Percentiles rank a stretch among this genome's conserved stretches.
Evolutionary conservation across 2,888 invertebrate species (phyloP).

Genomic region (Romanomermis culicivorax): DNA sequence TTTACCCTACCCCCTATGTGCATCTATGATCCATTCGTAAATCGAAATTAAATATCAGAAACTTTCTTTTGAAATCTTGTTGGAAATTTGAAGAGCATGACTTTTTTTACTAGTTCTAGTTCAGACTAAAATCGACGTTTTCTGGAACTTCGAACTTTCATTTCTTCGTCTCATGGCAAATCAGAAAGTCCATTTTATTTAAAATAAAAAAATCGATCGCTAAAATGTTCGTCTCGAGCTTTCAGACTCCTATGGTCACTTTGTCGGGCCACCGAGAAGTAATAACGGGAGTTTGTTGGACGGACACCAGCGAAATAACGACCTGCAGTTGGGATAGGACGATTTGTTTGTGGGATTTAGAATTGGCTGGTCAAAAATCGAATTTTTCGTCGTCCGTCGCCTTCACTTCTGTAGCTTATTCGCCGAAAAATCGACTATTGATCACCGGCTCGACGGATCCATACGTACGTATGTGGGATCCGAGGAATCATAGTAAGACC

Average conservation of each 20-base stretch:
- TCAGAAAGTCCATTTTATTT: no score
- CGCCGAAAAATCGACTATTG: constrained; percentile 46
- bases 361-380: constrained; percentile 17
- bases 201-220: no score
- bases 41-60: no score
- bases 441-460: constrained; percentile 74
- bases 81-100: no score
- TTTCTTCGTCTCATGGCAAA: no score
- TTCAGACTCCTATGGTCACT: constrained; percentile 47
- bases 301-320: constrained; percentile 47
- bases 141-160: no score
- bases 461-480: constrained; percentile 72
- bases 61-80: no score
- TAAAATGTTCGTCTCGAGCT: no score
- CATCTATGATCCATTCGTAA: no score
- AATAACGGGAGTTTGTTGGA: constrained; percentile 56
- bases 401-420: constrained; percentile 64
- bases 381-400: constrained; percentile 55
- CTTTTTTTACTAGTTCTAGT: no score
- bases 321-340: constrained; percentile 90
- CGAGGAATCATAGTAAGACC: constrained; percentile 48
- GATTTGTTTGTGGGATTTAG: constrained; percentile 71
- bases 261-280: constrained; percentile 78
- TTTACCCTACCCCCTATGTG: no score
- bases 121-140: no score